phyloP scores from a whole-genome alignment of 23 tunicate genomes.

The Trididemnum miniatum region DNA sequence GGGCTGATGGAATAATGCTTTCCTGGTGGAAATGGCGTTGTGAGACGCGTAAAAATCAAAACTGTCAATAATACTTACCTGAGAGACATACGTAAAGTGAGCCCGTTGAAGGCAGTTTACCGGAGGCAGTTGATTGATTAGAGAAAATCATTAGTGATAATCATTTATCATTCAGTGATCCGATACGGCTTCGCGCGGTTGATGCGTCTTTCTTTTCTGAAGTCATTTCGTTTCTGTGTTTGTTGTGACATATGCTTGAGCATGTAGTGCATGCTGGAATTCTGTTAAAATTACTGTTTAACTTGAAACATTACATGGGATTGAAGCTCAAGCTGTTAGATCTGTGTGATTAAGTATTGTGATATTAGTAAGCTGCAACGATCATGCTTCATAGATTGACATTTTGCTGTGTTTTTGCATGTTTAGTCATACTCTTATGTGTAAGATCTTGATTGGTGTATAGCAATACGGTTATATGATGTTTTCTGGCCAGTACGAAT shows the following conservation, averaged over 20 bases:
- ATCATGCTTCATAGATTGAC: background rate
- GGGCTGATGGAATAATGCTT: background rate
- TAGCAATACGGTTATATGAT: no score
- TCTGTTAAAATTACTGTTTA: no score
- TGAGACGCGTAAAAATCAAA: conserved; percentile 17
- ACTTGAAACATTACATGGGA: no score
- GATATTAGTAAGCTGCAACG: no score
- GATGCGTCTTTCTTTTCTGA: no score
- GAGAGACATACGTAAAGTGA: conserved; percentile 21
- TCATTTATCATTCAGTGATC: background rate
- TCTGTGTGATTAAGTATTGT: no score
- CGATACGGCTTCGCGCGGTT: background rate
- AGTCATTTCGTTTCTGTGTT: background rate
- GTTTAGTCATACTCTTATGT: no score
- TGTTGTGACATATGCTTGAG: background rate
- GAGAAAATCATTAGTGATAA: background rate
- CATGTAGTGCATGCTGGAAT: no score
- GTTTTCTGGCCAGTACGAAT: no score
- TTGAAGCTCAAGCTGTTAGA: no score
- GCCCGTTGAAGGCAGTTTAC: background rate
- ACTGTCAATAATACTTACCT: background rate
- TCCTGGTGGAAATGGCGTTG: conserved; percentile 26
- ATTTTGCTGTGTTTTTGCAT: no score
- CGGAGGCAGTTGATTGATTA: background rate
- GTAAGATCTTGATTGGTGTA: no score